Conservation (phyloP, 2,797 vertebrate species). For the Cossypha dichroa region DNA sequence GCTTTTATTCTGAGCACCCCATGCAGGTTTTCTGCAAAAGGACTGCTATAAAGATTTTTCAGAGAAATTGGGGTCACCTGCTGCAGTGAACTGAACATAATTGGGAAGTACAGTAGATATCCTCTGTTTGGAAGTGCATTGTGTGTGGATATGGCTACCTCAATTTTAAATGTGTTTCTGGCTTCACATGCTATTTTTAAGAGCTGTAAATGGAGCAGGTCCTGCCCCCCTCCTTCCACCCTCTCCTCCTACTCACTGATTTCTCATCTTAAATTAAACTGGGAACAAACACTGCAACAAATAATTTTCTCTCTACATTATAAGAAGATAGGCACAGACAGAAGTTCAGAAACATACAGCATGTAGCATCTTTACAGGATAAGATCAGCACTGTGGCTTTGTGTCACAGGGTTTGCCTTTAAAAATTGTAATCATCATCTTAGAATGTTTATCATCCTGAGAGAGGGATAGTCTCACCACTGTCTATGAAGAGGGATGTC, state of each 20-base stretch:
- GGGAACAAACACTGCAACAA: conserved; percentile 66
- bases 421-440: conserved; percentile 15
- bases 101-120: conserved; percentile 45
- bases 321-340: not conserved
- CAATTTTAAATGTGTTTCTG: conserved; percentile 11
- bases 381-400: not conserved
- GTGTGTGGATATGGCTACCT: not conserved
- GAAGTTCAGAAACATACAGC: not conserved
- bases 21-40: conserved; percentile 53
- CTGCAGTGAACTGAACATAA: conserved; percentile 54
- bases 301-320: conserved; percentile 63
- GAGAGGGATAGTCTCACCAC: not conserved
- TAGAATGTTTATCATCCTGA: not conserved
- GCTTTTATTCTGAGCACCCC: conserved; percentile 12
- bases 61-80: conserved; percentile 50
- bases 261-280: conserved; percentile 72
- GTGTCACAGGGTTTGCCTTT: conserved; percentile 28
- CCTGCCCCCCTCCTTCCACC: not conserved
- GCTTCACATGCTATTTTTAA: conserved; percentile 43
- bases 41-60: conserved; percentile 53
- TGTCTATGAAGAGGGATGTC: not conserved
- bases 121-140: conserved; percentile 50
- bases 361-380: not conserved
- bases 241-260: conserved; percentile 25
- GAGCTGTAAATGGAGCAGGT: conserved; percentile 56